phyloP scores from a whole-genome alignment of 2,113 vertebrate genomes.

The Macroglossus sobrinus region DNA sequence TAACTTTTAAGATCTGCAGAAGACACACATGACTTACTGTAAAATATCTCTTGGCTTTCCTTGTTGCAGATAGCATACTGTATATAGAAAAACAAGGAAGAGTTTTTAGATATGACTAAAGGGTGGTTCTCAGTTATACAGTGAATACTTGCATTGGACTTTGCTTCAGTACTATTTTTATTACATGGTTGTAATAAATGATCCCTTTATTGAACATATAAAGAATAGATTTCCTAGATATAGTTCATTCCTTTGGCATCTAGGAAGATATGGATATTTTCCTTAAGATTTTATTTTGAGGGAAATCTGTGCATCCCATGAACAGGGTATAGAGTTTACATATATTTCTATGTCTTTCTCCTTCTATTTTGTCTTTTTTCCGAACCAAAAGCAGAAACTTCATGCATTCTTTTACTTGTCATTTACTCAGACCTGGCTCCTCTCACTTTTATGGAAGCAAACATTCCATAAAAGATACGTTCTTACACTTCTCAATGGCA shows the following conservation, averaged over 20 bases:
- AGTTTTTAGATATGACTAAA: slow-evolving; percentile 43
- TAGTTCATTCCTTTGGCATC: not conserved
- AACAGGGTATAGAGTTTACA: not conserved
- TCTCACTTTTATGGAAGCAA: slow-evolving; percentile 21
- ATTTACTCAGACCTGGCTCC: not conserved
- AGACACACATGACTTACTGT: slow-evolving; percentile 27
- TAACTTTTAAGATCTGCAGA: slow-evolving; percentile 35
- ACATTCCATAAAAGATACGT: not conserved
- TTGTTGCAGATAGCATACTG: not conserved
- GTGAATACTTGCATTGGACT: slow-evolving; percentile 64
- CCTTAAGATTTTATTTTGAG: not conserved
- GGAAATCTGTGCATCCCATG: not conserved
- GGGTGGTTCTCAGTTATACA: slow-evolving; percentile 65
- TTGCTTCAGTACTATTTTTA: slow-evolving; percentile 70
- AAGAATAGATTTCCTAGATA: slow-evolving; percentile 32
- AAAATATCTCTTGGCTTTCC: slow-evolving; percentile 51
- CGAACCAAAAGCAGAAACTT: not conserved
- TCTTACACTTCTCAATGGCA: not conserved
- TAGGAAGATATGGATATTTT: slow-evolving; percentile 4
- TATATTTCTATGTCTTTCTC: not conserved
- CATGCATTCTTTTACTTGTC: not conserved
- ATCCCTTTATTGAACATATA: slow-evolving; percentile 54
- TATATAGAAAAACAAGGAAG: slow-evolving; percentile 63
- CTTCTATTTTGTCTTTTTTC: not conserved
- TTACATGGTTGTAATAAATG: slow-evolving; percentile 56